A percentile compares a stretch with the other conserved stretches of the same genome.
Evolutionary conservation across 2,113 vertebrate genomes (phyloP).

Genomic region (Riparia riparia): DNA sequence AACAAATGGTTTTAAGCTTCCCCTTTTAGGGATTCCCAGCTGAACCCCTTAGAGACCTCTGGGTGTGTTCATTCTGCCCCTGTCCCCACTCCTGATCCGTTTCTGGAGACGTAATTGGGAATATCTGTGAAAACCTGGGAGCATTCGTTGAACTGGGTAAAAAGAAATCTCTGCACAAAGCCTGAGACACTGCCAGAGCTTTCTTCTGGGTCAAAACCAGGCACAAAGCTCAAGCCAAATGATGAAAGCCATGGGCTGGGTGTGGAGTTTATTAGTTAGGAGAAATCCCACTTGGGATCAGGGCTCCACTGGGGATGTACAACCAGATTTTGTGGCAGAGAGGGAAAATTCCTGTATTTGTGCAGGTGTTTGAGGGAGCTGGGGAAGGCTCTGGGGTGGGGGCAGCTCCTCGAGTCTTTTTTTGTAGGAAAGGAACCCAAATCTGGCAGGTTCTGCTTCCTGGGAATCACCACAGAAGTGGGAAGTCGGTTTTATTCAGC

Average conservation of each 20-base stretch:
- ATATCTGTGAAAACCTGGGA: conserved; percentile 6
- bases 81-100: neutral
- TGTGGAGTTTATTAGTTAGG: neutral
- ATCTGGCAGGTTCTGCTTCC: neutral
- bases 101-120: neutral
- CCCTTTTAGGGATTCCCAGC: neutral
- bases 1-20: neutral
- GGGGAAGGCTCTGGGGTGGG: neutral
- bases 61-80: neutral
- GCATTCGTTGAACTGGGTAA: neutral
- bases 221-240: neutral
- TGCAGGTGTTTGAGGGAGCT: neutral
- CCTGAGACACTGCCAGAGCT: neutral
- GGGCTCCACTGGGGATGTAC: neutral
- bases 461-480: neutral
- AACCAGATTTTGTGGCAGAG: neutral
- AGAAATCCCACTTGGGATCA: neutral
- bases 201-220: neutral
- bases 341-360: neutral
- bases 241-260: neutral
- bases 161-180: neutral
- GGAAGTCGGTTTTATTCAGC: neutral
- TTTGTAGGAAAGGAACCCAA: neutral
- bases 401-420: neutral
- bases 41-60: neutral